Evolutionary conservation across 2,797 vertebrate genomes (phyloP), one percentile per base, ranked within the genome.

Genomic region (Chelon labrosus): DNA sequence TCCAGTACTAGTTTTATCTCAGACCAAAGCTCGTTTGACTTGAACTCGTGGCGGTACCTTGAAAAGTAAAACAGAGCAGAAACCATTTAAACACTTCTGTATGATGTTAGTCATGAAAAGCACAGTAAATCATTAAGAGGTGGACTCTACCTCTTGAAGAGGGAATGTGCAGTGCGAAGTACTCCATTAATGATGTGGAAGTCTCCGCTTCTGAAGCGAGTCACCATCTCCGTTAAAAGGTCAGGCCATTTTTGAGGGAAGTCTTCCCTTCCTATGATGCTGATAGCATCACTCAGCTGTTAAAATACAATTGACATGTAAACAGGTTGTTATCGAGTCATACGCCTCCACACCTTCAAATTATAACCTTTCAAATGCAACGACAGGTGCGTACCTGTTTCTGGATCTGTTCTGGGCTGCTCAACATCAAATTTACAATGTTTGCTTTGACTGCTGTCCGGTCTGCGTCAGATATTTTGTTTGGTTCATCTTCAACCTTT

Each of bases 241-340:
- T 99, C 97, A 0, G 98, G 98, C 98, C 98, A 99, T 83, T 99
- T 99, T 89, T 96, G 97, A 73, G 98, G 98, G 54, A 99, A 99
- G 85, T 99, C 98, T 82, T 99, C 98, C 83, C 98, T 92, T 50
- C 98, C 98, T 67, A 99, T 98, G 70, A 99, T 99, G 83, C 98
- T 99, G 83, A 99, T 99, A 37, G 97, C 97, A 83, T 99, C 98
- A 64, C 98, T 99, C 44, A 99, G 70, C 98, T 99, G 87, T 10
- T 84, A 71, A 70, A 19, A 80, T 7, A 11, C 10, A 73, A 3
- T 13, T 8, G 13, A 16, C 9, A 53, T 2, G 53, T 22, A 38
- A 60, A 58, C 4, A 73, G 4, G 1, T 3, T 10, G 0, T 55
- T 47, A 52, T 14, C 22, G 63, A 11, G 22, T 8, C 1, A 50